Evolutionary conservation across 2,113 vertebrate species (phyloP).

Genomic region (Amphiprion ocellaris): DNA sequence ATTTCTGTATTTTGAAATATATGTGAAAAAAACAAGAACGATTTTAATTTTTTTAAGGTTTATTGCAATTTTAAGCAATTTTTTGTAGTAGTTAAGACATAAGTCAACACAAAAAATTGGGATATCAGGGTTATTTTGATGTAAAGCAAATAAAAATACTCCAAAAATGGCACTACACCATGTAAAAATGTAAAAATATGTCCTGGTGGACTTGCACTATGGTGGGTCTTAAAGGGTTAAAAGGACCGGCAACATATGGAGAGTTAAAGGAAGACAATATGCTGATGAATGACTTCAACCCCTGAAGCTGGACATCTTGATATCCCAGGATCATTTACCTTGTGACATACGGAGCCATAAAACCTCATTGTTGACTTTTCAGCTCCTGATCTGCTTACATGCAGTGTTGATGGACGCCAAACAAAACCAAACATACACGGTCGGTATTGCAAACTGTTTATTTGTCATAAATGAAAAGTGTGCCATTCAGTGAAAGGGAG

Average conservation of each 20-base stretch:
- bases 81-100: too few species aligned
- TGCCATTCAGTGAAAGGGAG: constrained; percentile 80
- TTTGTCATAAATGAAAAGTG: constrained; percentile 86
- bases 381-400: background rate
- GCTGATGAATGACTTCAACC: background rate
- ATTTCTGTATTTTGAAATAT: too few species aligned
- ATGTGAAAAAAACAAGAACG: too few species aligned
- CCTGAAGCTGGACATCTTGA: background rate
- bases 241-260: background rate
- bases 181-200: too few species aligned
- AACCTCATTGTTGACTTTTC: background rate
- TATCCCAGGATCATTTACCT: background rate
- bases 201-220: too few species aligned
- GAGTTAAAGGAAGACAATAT: background rate
- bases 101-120: too few species aligned
- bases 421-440: constrained; percentile 19
- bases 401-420: background rate
- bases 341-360: background rate
- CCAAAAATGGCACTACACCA: too few species aligned
- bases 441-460: constrained; percentile 84
- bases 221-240: too few species aligned
- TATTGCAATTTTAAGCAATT: too few species aligned
- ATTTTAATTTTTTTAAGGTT: too few species aligned
- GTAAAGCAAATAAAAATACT: too few species aligned
- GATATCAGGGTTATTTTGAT: too few species aligned